These are phyloP conservation scores for Ardeotis arabs DNA, from an alignment of 2,113 vertebrate species.

Conservation along the genomic window DNA sequence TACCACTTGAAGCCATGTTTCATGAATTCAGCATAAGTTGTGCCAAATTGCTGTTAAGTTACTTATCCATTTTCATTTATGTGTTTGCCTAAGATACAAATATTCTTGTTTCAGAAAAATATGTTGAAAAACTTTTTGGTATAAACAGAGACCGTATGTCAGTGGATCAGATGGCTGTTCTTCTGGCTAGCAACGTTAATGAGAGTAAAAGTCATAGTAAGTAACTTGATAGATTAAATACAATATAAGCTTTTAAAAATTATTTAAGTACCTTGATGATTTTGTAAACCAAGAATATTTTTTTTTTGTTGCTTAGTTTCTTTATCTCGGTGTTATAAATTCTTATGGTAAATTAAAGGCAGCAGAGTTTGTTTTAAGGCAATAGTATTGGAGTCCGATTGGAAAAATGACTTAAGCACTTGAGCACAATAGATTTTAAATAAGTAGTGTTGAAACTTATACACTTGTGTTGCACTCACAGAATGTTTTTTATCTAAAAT, in stretches of 20 bases:
- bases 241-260: rapidly evolving
- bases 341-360: background rate
- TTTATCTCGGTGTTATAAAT: background rate
- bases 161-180: conserved; percentile 94
- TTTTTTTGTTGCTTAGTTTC: background rate
- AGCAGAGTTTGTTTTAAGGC: background rate
- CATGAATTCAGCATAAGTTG: background rate
- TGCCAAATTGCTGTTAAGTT: background rate
- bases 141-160: conserved; percentile 92
- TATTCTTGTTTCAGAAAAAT: conserved; percentile 84
- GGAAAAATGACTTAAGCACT: background rate
- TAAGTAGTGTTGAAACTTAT: background rate
- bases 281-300: background rate
- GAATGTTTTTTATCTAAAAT: background rate
- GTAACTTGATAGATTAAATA: conserved; percentile 47
- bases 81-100: background rate
- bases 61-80: background rate
- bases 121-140: conserved; percentile 93
- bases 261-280: background rate
- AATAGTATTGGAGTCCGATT: background rate
- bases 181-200: conserved; percentile 95
- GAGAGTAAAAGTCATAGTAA: conserved; percentile 92
- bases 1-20: background rate
- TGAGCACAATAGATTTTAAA: background rate
- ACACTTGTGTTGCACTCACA: background rate